Base-by-base conservation (phyloP, 2,888 invertebrate species). In the Drosophila yooni region DNA sequence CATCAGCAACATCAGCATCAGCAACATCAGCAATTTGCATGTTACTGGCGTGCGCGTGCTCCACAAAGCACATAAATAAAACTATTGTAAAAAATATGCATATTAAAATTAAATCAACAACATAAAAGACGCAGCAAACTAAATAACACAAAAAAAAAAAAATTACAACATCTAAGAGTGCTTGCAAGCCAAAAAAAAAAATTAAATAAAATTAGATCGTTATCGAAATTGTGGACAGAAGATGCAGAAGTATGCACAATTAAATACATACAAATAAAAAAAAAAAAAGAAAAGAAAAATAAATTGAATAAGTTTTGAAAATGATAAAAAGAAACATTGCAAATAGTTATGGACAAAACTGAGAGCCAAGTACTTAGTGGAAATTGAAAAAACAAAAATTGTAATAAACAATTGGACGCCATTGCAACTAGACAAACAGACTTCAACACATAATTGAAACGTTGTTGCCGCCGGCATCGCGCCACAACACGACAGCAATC, bases 41-140 rank as follows among this genome's bases (percentile, higher is more conserved):
- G 46, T 62, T 38, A 13, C 29, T 38, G 36, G 56, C 56, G 56
- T 15, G 40, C 2, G 27, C 52, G 64, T 74, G 79, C 70, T 63
- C 74, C 51, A 61, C 48, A 58, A 58, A 69, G 63, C 69, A 66
- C 69, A 71, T 58, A 69, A 71, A 76, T 78, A 79, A 76, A 82
- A 82, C 67, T 77, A 70, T 67, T 70, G 60, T 69, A 83, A 79
- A 82, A 79, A 79, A 66, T 62, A 65, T 38, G 27, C 29, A 36
- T 27, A 62, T 64, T 90, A 85, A 89, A 85, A 85, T 88, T 89
- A 85, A 90, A 88, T 88, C 90, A 85, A 90, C 85, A 85, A 90
- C 88, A 82, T 85, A 88, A 84, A 88, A 89, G 68, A 74, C 62
- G 74, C 76, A 89, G 77, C 83, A 81, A 62, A 58, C 38, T 61